Base-by-base conservation (phyloP, 2,888 invertebrate genomes). In the Fragum fragum region DNA sequence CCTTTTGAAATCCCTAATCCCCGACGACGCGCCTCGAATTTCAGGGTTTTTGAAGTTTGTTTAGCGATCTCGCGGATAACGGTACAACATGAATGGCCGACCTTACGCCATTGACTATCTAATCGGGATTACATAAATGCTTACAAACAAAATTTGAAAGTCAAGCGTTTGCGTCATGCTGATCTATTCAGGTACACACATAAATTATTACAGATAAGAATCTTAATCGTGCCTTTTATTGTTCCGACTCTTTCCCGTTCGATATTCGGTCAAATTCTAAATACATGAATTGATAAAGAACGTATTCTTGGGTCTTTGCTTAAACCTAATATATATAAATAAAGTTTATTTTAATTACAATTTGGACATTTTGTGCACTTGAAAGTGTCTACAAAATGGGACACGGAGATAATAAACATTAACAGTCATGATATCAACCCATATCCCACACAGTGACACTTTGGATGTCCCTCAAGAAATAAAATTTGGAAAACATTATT, bases 91-190 rank as follows among this genome's bases (percentile, higher is more conserved):
- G 29, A 61, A 61, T 32, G 16, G 32, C 61, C 61, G 16, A n/a
- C 61, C 29, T 18, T 57, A 21, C 32, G 61, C 26, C n/a, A 29
- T 66, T n/a, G 39, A 36, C 32, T n/a, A 21, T 66, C 21, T 23
- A 66, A 66, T 66, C 66, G 29, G 66, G 66, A 66, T 66, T 66
- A 66, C 66, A 66, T 66, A 66, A 66, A 66, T 36, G 66, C 66
- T 66, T 66, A 42, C 23, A 66, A 66, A 23, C 26, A 42, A 39
- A 66, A 66, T 66, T 63, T 66, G 61, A 42, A 66, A 66, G 66
- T 66, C 66, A 42, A 66, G 66, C 66, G 66, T 42, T 42, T 66
- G 42, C 66, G 39, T 66, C 66, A 42, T 42, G 66, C 66, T 66
- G 66, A 21, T 66, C 66, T 66, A 36, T 66, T 42, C 66, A 66